phyloP scores from a whole-genome alignment of 2,888 invertebrate species.

The Chorisops tibialis region DNA sequence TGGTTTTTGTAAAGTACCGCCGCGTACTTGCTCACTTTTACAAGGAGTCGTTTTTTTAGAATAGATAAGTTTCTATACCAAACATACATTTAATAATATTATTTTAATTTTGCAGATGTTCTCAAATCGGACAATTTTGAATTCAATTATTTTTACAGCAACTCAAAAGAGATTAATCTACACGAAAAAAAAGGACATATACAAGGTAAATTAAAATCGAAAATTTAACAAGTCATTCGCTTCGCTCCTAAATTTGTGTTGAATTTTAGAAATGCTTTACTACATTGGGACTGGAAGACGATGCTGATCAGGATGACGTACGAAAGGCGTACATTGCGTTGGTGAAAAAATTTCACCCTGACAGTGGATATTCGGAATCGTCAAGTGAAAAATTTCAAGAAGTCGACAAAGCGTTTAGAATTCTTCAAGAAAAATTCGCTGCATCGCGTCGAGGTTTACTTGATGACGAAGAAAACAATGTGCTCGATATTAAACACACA shows the following conservation, averaged over 20 bases:
- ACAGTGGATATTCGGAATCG: slow-evolving; percentile 70
- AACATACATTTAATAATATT: too few species aligned
- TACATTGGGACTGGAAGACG: slow-evolving; percentile 62
- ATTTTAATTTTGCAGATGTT: too few species aligned
- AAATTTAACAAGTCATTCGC: not conserved
- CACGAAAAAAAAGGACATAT: slow-evolving; percentile 24
- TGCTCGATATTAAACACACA: slow-evolving; percentile 73
- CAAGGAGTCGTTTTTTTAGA: too few species aligned
- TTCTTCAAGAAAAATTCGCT: slow-evolving; percentile 65
- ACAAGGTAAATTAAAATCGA: slow-evolving; percentile 21
- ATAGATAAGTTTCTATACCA: too few species aligned
- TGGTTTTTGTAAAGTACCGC: too few species aligned
- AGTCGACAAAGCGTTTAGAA: slow-evolving; percentile 73
- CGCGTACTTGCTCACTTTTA: too few species aligned
- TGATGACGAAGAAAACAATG: slow-evolving; percentile 53
- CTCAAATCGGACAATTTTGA: too few species aligned
- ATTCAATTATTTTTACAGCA: too few species aligned
- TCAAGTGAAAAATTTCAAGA: slow-evolving; percentile 69
- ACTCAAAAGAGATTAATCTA: not conserved
- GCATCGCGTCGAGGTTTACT: slow-evolving; percentile 58
- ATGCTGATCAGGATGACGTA: slow-evolving; percentile 70
- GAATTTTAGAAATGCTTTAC: slow-evolving; percentile 66
- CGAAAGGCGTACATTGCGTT: slow-evolving; percentile 69
- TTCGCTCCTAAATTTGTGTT: too few species aligned
- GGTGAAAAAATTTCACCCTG: slow-evolving; percentile 82